A percentile compares a stretch with the other conserved stretches of the same genome.
phyloP scores from a whole-genome alignment of 2,797 vertebrate genomes.

The Molossus molossus region DNA sequence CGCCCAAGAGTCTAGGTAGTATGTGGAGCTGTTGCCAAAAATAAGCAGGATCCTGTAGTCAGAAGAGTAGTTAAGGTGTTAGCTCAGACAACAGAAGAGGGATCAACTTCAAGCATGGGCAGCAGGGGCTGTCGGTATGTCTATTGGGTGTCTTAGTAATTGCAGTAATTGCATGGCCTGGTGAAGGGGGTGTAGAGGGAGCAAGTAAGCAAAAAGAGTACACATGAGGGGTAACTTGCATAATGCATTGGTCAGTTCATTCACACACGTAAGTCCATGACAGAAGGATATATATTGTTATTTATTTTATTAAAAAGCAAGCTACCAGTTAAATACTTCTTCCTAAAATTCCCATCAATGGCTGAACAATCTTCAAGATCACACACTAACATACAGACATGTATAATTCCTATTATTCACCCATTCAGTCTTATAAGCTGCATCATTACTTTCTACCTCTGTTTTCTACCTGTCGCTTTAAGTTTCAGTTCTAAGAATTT shows the following conservation, averaged over 20 bases:
- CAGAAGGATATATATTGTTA: background rate
- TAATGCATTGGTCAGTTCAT: background rate
- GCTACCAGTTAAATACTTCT: background rate
- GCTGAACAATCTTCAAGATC: background rate
- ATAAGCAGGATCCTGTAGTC: background rate
- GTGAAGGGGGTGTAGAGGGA: background rate
- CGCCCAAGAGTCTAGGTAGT: background rate
- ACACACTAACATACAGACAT: background rate
- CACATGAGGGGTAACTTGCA: background rate
- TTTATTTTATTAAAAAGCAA: slow-evolving; percentile 16
- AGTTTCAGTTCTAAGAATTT: background rate
- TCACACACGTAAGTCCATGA: background rate
- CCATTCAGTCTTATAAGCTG: background rate
- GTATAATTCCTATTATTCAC: background rate
- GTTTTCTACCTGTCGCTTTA: background rate
- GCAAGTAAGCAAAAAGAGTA: background rate
- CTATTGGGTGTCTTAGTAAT: rapidly evolving
- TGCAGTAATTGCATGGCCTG: background rate
- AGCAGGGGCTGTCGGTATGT: background rate
- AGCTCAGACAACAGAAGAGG: background rate
- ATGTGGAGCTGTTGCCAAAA: background rate
- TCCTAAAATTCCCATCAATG: background rate
- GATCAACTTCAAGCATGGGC: background rate
- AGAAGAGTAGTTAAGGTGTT: background rate
- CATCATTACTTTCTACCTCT: background rate